Percentiles rank a stretch among this genome's conserved stretches.
These are phyloP conservation scores for Epinotia demarniana DNA, from an alignment of 2,888 invertebrate genomes.

Conservation along the genomic window DNA sequence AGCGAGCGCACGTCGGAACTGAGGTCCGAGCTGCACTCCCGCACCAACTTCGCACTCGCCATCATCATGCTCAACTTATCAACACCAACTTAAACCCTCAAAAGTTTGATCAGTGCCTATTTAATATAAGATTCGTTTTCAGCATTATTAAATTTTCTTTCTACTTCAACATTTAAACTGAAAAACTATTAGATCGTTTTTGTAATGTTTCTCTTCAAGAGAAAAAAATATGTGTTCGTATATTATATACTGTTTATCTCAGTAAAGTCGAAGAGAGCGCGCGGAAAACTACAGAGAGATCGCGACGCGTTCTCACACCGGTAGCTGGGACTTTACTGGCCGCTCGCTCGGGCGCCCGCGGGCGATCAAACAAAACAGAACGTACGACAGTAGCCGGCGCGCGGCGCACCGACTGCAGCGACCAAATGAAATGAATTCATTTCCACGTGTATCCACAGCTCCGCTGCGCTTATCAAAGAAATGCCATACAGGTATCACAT, in stretches of 20 bases:
- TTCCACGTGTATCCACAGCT: conserved; percentile 6
- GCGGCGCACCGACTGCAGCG: conserved; percentile 7
- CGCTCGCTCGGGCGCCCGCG: conserved; percentile 31
- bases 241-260: conserved; percentile 37
- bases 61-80: conserved; percentile 75
- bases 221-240: neutral
- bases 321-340: conserved; percentile 68
- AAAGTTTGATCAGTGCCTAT: conserved; percentile 6
- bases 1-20: conserved; percentile 80
- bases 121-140: conserved; percentile 6
- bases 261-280: conserved; percentile 58
- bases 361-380: conserved; percentile 44
- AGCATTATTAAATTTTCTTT: conserved; percentile 19
- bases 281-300: conserved; percentile 55
- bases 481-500: neutral
- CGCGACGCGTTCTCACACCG: conserved; percentile 61
- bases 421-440: conserved; percentile 23
- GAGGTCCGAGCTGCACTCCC: conserved; percentile 82
- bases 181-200: neutral
- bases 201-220: neutral
- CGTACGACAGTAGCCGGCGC: conserved; percentile 4
- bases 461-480: conserved; percentile 34
- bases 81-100: conserved; percentile 10
- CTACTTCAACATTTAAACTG: neutral
- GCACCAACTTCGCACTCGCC: conserved; percentile 83